Evolutionary conservation across 1,140 invertebrate genomes (phyloP), one percentile per base, ranked within the genome.

Genomic region (Branchinecta lynchi): DNA sequence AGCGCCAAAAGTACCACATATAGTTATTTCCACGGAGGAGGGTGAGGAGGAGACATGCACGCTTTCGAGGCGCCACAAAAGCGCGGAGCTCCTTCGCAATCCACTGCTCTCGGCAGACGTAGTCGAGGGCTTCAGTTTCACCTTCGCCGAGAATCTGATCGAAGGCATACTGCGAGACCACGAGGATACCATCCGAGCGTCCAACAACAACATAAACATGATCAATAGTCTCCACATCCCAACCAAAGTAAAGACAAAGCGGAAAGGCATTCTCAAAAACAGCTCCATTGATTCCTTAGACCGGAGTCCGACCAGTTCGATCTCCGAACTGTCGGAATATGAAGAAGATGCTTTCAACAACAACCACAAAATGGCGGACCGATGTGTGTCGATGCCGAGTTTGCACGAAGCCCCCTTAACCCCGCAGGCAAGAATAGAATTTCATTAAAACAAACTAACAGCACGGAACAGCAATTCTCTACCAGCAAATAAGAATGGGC

Each of bases 41-140:
- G 44, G 12, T 9, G 45, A 66, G 43, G 68, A 71, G 44, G 69
- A 66, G 44, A 66, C 65, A 45, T 66, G 66, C 71, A 43, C 67
- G n/a, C 12, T 15, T 20, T 15, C 17, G 32, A 44, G 70, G 45
- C 66, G 70, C 44, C 67, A 71, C 68, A 67, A 68, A 65, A 71
- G 68, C 44, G 66, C 66, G 43, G 71, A 71, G 15, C 51, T 65
- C 20, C 20, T 65, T n/a, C 65, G 66, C 3, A 65, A 69, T 43
- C 70, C 71, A 0, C 45, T 70, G 70, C 72, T 72, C 20, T 69
- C 44, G 46, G 70, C 70, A 44, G 72, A 71, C 44, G 71, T 72
- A n/a, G 72, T 72, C 15, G 72, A 72, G 21, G 72, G 72, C 17
- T 72, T 72, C 67, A 72, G 72, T 70, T 72, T 66, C 44, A 72